A percentile compares a stretch with the other conserved stretches of the same genome.
Evolutionary conservation across 2,888 invertebrate species (phyloP).

Genomic region (Nemapogon koenigi): DNA sequence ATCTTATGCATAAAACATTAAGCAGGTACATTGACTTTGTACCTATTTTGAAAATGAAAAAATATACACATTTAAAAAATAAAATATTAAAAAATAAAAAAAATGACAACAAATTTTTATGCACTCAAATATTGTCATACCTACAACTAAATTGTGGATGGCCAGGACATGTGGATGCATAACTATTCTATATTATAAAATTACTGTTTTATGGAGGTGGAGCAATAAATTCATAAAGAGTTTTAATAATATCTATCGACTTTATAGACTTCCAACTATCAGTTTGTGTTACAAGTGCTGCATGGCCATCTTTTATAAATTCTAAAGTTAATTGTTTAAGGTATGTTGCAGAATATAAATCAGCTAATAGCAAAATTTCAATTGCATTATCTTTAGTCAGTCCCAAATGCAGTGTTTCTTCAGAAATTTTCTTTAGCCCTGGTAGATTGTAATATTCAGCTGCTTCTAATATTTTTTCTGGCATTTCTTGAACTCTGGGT

Average conservation of each 20-base stretch:
- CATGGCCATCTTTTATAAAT: conserved; percentile 54
- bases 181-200: no score
- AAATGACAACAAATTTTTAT: no score
- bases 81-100: no score
- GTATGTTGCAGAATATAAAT: conserved; percentile 43
- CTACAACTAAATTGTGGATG: no score
- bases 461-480: conserved; percentile 47
- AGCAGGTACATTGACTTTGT: no score
- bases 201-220: no score
- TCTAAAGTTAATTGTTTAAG: conserved; percentile 43
- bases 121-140: no score
- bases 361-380: conserved; percentile 46
- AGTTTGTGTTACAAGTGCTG: conserved; percentile 45
- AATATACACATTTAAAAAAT: no score
- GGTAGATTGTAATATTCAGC: conserved; percentile 52
- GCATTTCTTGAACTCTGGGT: conserved; percentile 48
- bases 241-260: conserved; percentile 46
- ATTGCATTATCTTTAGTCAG: conserved; percentile 53
- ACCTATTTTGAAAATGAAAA: no score
- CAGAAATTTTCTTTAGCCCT: conserved; percentile 45
- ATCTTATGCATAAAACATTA: no score
- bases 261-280: conserved; percentile 47
- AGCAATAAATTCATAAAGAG: conserved; percentile 52
- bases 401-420: conserved; percentile 48
- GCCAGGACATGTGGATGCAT: no score